phyloP scores from a whole-genome alignment of 2,113 vertebrate species.

The Psilopsiagon aurifrons region DNA sequence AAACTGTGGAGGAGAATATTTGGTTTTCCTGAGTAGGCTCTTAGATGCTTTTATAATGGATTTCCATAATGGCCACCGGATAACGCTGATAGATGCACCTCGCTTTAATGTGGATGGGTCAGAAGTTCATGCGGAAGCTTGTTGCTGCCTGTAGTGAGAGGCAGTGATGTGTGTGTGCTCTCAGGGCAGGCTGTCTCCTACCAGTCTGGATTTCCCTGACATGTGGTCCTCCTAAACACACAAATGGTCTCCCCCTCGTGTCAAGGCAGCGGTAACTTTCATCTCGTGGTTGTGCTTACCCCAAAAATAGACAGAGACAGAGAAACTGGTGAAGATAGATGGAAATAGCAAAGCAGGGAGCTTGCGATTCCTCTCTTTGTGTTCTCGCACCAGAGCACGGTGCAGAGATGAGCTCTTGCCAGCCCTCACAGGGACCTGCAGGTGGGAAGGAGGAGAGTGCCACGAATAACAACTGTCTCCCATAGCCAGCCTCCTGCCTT shows the following conservation, averaged over 20 bases:
- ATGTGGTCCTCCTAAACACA: not conserved
- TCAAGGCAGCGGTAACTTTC: not conserved
- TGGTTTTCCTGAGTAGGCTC: not conserved
- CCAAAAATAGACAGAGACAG: not conserved
- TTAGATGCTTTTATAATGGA: not conserved
- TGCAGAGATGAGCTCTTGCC: not conserved
- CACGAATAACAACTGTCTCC: not conserved
- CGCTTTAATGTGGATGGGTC: not conserved
- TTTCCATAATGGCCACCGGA: not conserved
- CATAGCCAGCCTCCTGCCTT: constrained; percentile 87
- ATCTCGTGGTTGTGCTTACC: not conserved
- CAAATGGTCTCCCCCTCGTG: not conserved
- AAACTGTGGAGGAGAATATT: not conserved
- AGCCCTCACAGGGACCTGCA: not conserved
- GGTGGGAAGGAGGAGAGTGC: not conserved
- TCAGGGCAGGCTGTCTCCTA: not conserved
- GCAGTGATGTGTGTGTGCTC: fast-evolving
- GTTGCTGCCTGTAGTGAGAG: not conserved
- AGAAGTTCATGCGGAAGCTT: not conserved
- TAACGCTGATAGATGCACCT: not conserved
- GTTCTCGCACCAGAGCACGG: not conserved
- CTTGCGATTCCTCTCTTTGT: not conserved
- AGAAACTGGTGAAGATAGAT: not conserved
- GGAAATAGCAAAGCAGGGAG: not conserved
- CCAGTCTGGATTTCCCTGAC: not conserved